These are phyloP conservation scores for Scrobipalpa atriplicella DNA, from an alignment of 2,888 invertebrate species.

Conservation along the genomic window DNA sequence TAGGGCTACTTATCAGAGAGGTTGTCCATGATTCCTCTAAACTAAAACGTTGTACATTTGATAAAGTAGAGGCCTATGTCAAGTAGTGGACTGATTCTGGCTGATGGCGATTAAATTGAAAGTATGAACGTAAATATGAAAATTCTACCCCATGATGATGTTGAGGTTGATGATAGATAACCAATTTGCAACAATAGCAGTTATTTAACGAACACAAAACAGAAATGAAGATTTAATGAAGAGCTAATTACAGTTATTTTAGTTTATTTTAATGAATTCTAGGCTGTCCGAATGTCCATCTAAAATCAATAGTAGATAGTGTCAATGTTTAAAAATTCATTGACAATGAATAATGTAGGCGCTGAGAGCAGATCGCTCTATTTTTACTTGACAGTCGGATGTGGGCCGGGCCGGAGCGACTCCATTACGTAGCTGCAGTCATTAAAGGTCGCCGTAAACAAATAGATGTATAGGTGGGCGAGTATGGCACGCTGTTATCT, in stretches of 20 bases:
- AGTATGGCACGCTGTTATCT: slow-evolving; percentile 72
- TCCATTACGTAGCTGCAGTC: slow-evolving; percentile 65
- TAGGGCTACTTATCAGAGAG: too few relatives aligned
- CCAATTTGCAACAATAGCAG: too few relatives aligned
- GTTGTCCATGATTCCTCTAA: too few relatives aligned
- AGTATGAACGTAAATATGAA: too few relatives aligned
- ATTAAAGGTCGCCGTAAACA: slow-evolving; percentile 77
- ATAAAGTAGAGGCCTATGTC: too few relatives aligned
- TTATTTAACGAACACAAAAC: background rate
- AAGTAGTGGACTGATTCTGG: too few relatives aligned
- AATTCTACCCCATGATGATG: too few relatives aligned
- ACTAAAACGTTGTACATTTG: too few relatives aligned
- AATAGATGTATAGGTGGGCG: slow-evolving; percentile 74
- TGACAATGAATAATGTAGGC: slow-evolving; percentile 26
- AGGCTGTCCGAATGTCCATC: background rate
- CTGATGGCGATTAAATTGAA: too few relatives aligned
- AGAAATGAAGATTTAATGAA: background rate
- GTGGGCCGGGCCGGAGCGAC: slow-evolving; percentile 53
- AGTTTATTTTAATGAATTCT: background rate
- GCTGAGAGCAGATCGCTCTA: slow-evolving; percentile 41
- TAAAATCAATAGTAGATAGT: too few relatives aligned
- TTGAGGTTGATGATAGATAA: too few relatives aligned
- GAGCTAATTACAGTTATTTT: background rate
- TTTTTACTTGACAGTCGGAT: slow-evolving; percentile 58
- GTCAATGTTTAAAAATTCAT: background rate